These are phyloP conservation scores for Hyalella azteca DNA, from an alignment of 2,888 invertebrate species.

Conservation along the genomic window DNA sequence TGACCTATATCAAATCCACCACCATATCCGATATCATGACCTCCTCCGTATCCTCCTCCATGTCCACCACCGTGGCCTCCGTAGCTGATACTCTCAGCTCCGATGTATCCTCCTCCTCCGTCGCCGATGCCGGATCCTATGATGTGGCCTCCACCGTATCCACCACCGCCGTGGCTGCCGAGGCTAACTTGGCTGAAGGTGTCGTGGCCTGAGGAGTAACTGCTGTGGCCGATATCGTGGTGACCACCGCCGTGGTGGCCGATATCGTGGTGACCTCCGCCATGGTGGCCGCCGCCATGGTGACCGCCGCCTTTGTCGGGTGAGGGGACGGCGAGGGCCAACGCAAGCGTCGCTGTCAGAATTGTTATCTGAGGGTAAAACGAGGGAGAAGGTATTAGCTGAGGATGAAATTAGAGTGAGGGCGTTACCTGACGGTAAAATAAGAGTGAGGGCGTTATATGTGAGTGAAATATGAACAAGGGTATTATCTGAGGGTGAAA, in stretches of 20 bases:
- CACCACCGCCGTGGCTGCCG: slow-evolving; percentile 4
- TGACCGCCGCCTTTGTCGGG: slow-evolving; percentile 18
- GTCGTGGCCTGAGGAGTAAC: neutral
- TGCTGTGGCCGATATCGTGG: slow-evolving; percentile 2
- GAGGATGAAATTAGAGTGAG: neutral
- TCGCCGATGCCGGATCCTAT: neutral
- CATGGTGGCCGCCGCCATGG: neutral
- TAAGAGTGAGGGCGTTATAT: too few species aligned
- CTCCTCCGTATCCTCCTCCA: slow-evolving; percentile 26
- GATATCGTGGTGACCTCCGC: neutral
- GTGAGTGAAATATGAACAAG: too few species aligned
- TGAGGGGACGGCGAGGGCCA: neutral
- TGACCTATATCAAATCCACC: neutral
- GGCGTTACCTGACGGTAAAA: too few species aligned
- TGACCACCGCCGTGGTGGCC: neutral
- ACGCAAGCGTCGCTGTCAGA: neutral
- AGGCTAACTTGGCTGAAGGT: slow-evolving; percentile 18
- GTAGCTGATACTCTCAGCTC: neutral
- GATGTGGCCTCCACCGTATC: too few species aligned
- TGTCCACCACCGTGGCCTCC: neutral
- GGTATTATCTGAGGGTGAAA: too few species aligned
- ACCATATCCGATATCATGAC: neutral
- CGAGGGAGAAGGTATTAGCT: neutral
- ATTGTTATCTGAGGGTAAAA: neutral
- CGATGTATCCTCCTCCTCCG: neutral